Evolutionary conservation across 92 coral and sea anemone species (phyloP), one percentile per base, ranked within the genome.

Genomic region (Siderastrea siderea): DNA sequence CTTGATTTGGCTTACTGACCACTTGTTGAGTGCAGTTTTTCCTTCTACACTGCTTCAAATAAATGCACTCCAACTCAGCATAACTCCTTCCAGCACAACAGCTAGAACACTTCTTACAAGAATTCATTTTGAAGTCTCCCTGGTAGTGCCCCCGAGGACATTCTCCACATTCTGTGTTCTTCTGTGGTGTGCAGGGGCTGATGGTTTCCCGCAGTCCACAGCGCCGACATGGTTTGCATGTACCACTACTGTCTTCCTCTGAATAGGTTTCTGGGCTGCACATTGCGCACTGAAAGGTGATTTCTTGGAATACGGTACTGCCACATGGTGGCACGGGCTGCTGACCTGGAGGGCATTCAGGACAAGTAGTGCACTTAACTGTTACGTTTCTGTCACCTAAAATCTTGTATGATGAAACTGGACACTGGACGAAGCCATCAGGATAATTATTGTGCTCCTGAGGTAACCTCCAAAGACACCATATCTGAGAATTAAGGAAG

Each of bases 311-410:
- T 45, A 68, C 53, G 4, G 7, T 54, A 46, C 85, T 81, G 9
- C 85, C 85, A 81, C 85, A 81, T 68, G 75, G 53, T 68, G 77
- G 85, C 7, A 47, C 5, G 9, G 50, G 85, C 7, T 55, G 66
- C 12, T 69, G 65, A 2, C 85, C 85, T 1, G 46, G 8, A 10
- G 66, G 66, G 52, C 85, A 81, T 15, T 53, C 75, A 44, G 57
- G 64, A 13, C 85, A 81, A 44, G 77, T 11, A 15, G 38, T 45
- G 64, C 85, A 81, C 12, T 72, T 15, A 47, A 49, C 5, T 6
- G 77, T 68, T 5, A n/a, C 45, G 44, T 81, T 81, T 46, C 11
- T 53, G 7, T 53, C 38, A 12, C 55, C 63, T 16, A 67, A 17
- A 68, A 81, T 55, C 61, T 55, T 10, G 12, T 55, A 14, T 7